phyloP scores from a whole-genome alignment of 2,113 vertebrate species.

The Sapayoa aenigma region DNA sequence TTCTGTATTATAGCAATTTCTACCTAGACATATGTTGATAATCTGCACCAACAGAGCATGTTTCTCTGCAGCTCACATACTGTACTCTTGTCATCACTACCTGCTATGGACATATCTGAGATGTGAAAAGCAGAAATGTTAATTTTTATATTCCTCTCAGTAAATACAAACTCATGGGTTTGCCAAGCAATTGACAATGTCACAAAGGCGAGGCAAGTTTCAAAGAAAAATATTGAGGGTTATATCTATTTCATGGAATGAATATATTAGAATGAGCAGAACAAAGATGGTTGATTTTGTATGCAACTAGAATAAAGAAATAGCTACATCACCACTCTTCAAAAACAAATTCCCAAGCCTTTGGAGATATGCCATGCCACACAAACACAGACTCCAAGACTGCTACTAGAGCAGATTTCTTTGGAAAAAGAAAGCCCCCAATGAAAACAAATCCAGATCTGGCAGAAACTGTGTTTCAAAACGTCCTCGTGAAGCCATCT shows the following conservation, averaged over 20 bases:
- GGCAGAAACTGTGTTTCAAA: neutral
- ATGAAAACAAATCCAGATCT: neutral
- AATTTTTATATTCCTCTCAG: neutral
- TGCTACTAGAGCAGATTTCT: conserved; percentile 34
- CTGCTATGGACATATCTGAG: neutral
- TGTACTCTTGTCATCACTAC: neutral
- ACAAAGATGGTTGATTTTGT: conserved; percentile 55
- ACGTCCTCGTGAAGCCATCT: neutral
- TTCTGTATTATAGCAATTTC: neutral
- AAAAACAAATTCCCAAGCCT: conserved; percentile 5
- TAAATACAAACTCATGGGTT: neutral
- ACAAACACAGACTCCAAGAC: neutral
- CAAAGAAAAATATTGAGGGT: neutral
- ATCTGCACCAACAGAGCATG: neutral
- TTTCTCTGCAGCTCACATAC: neutral
- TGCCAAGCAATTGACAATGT: neutral
- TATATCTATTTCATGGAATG: neutral
- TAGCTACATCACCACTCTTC: conserved; percentile 37
- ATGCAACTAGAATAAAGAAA: conserved; percentile 41
- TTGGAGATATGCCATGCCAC: conserved; percentile 31
- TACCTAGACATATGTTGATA: neutral
- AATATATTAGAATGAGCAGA: neutral
- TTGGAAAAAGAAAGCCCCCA: neutral
- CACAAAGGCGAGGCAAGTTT: neutral
- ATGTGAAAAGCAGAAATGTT: neutral